phyloP scores from a whole-genome alignment of 2,113 vertebrate genomes.

The Lophura nycthemera region DNA sequence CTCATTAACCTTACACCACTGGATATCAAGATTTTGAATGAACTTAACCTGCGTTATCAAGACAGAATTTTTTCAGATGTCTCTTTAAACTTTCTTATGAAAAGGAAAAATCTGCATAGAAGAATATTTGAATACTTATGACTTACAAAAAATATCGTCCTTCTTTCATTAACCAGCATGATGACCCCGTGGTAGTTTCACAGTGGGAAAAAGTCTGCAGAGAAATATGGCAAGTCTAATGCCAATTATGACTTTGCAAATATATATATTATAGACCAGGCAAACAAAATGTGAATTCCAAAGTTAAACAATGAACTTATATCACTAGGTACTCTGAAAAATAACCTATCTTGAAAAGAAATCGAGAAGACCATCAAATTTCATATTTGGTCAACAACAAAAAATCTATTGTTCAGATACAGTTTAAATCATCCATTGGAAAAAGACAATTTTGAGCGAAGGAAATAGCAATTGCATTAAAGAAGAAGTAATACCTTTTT shows the following conservation, averaged over 20 bases:
- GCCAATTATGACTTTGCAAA: background rate
- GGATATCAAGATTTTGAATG: conserved; percentile 42
- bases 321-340: background rate
- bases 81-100: background rate
- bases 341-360: conserved; percentile 32
- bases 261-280: background rate
- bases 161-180: conserved; percentile 22
- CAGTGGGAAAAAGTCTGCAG: background rate
- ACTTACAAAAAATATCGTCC: background rate
- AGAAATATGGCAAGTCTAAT: conserved; percentile 21
- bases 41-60: conserved; percentile 34
- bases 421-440: conserved; percentile 29
- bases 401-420: conserved; percentile 40
- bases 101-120: conserved; percentile 4
- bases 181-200: conserved; percentile 24
- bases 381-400: conserved; percentile 20
- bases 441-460: conserved; percentile 10
- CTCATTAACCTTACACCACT: conserved; percentile 43
- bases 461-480: conserved; percentile 30
- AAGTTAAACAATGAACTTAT: background rate
- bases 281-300: background rate
- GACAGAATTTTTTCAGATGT: background rate
- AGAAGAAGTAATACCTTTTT: conserved; percentile 33
- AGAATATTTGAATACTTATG: conserved; percentile 14
- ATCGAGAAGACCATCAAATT: conserved; percentile 33